Percentiles rank a stretch among this genome's conserved stretches.
Evolutionary conservation across 1,140 invertebrate genomes (phyloP).

Genomic region (Drosophila nigrodunni): DNA sequence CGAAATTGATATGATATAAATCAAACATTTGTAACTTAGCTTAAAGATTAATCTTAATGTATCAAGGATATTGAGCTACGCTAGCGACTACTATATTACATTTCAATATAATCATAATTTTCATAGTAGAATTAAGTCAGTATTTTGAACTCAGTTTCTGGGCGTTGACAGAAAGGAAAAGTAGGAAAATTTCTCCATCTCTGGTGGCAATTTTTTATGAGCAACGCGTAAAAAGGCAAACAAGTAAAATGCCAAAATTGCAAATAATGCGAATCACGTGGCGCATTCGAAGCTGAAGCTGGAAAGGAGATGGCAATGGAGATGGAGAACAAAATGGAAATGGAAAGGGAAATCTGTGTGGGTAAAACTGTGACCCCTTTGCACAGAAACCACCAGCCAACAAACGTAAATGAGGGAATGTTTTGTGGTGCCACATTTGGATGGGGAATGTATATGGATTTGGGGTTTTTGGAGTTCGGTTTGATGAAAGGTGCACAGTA

Average conservation of each 20-base stretch:
- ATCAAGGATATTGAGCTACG: neutral
- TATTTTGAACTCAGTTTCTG: constrained; percentile 6
- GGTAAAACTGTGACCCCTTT: constrained; percentile 35
- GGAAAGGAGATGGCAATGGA: neutral
- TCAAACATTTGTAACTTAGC: neutral
- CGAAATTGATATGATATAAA: constrained; percentile 2
- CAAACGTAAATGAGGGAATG: constrained; percentile 43
- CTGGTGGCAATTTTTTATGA: constrained; percentile 45
- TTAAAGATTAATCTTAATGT: neutral
- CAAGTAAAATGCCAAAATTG: constrained; percentile 75
- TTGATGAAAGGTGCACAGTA: constrained; percentile 48
- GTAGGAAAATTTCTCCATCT: neutral
- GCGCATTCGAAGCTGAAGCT: constrained; percentile 43
- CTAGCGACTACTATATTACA: neutral
- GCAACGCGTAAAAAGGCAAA: constrained; percentile 54
- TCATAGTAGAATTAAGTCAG: constrained; percentile 1
- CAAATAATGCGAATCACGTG: constrained; percentile 82
- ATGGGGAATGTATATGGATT: neutral
- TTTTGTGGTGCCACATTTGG: constrained; percentile 5
- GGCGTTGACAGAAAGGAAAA: neutral
- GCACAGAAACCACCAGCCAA: constrained; percentile 32
- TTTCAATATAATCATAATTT: constrained; percentile 2
- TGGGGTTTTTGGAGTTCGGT: neutral
- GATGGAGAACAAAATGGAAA: neutral
- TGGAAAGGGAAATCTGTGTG: neutral